These are phyloP conservation scores for Sycophila sp. DNA, from an alignment of 1,140 invertebrate genomes.

Conservation along the genomic window DNA sequence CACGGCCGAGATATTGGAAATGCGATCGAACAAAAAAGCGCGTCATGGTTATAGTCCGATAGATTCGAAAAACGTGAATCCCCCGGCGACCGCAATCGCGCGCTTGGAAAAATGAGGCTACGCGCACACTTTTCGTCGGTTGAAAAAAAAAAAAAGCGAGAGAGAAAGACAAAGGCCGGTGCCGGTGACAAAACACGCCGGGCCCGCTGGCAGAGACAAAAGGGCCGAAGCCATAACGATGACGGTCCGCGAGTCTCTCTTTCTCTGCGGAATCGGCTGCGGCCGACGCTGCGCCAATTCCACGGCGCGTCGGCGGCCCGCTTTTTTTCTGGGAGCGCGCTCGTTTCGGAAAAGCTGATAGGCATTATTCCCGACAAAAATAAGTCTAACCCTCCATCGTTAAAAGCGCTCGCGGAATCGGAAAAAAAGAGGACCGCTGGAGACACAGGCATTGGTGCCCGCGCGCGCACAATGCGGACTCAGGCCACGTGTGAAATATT, in stretches of 20 bases:
- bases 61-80: conserved; percentile 45
- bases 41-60: conserved; percentile 42
- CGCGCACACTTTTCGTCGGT: conserved; percentile 3
- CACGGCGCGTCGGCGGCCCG: neutral
- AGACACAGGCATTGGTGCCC: too few species aligned
- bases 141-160: neutral
- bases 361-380: conserved; percentile 1
- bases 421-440: too few species aligned
- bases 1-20: neutral
- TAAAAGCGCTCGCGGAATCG: neutral
- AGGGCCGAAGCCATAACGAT: conserved; percentile 19
- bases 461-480: neutral
- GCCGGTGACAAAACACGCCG: conserved; percentile 37
- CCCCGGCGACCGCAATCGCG: neutral
- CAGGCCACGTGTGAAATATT: neutral
- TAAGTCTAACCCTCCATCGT: conserved; percentile 6
- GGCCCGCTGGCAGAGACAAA: conserved; percentile 38
- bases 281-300: conserved; percentile 9
- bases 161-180: neutral
- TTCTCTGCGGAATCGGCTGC: conserved; percentile 19
- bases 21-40: neutral
- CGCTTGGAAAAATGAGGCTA: conserved; percentile 33
- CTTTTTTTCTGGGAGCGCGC: conserved; percentile 6
- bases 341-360: neutral
- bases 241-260: neutral